Base-by-base conservation (phyloP, 2,113 vertebrate genomes). In the Chaetura pelagica region DNA sequence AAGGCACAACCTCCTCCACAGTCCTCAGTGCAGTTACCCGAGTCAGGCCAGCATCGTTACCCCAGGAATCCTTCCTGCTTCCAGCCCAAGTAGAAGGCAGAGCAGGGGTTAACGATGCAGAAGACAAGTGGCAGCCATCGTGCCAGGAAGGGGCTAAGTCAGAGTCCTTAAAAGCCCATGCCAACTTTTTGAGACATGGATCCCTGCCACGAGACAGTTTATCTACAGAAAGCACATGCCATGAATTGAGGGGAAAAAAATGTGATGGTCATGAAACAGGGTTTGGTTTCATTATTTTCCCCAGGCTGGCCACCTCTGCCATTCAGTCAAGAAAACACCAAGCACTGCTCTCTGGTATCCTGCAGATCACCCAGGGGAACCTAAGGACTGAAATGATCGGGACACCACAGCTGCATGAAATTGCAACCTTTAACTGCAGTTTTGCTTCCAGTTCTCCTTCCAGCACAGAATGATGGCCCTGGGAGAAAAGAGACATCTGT, bases 241-340 rank as follows among this genome's bases (percentile, higher is more conserved):
- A 0, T 46, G 17, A 89, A 46, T 7, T 42, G 22, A 86, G 13
- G 6, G 9, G 20, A 3, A 54, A 49, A 84, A 84, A 4, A 17
- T 0, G 2, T 7, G 49, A 72, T 2, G 0, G 7, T 1, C 73
- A 34, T 7, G 35, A 59, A 54, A 66, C 0, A 18, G 59, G 51
- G 77, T n/a, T 91, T 26, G 11, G 34, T 59, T 81, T 67, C 11
- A 8, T 69, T 67, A 29, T 26, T 68, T 34, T 3, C 15, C 46
- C 3, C 15, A 54, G 59, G 0, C 49, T 7, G 49, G 44, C 14
- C 0, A 0, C 24, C 46, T 51, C 64, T 57, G 71, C 67, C 4
- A 0, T n/a, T 57, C 0, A 0, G 16, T 22, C n/a, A 73, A 58
- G 24, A n/a, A 30, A 79, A 67, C 38, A 55, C 8, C 52, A 27